Base-by-base conservation (phyloP, 2,113 vertebrate genomes). In the Lepus americanus region DNA sequence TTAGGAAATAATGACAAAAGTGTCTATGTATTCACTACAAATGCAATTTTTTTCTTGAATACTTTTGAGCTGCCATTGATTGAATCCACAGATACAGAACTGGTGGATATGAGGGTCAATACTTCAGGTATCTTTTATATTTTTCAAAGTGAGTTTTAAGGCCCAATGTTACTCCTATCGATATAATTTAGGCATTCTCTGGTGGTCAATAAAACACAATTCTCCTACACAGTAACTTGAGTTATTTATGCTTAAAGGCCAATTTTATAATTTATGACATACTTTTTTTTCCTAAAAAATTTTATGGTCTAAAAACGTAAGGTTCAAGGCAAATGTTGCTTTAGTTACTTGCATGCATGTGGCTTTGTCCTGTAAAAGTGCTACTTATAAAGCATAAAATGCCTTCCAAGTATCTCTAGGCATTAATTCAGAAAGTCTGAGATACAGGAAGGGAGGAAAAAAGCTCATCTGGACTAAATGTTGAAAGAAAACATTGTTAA, bases 161-260 rank as follows among this genome's bases (percentile, higher is more conserved):
- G 69, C 64, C 55, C 27, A 76, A 17, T 66, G 66, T 90, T 84
- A 80, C 36, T 70, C 25, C 69, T 76, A 11, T 70, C 73, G 49
- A 74, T 89, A 95, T 67, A 95, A 94, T 97, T 95, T 83, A 97
- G 83, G 77, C 88, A 95, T 74, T 88, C 91, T 90, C 91, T 95
- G 73, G 89, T 94, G 92, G 94, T 91, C 89, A 97, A 51, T 3
- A 87, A 67, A 97, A 94, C 36, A 93, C 67, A 83, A 73, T 66
- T 84, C 79, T 93, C 59, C 36, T 89, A 51, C 96, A 95, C 59
- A 87, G 84, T 84, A 92, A 74, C 63, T 83, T 78, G 86, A 80
- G 55, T 86, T 61, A 92, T 87, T 90, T 88, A 95, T 87, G 14
- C 59, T 63, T 74, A 81, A 92, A 86, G 78, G 44, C 23, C 64